phyloP scores from a whole-genome alignment of 2,113 vertebrate species.

The Oreotrochilus melanogaster region DNA sequence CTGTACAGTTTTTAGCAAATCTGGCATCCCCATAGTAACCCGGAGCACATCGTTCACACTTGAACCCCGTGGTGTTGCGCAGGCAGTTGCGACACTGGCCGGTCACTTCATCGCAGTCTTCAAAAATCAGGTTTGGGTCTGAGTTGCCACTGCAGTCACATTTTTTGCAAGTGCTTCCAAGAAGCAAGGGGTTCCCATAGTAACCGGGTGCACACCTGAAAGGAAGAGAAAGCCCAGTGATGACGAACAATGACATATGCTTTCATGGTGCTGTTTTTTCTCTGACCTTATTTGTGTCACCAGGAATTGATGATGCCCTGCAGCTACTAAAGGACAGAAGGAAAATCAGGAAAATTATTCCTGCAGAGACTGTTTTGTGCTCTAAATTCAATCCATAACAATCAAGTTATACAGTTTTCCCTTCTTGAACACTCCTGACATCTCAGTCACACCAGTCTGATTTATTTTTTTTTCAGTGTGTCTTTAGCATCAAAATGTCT shows the following conservation, averaged over 20 bases:
- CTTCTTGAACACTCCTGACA: not conserved
- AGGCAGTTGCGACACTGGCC: conserved; percentile 93
- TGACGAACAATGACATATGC: not conserved
- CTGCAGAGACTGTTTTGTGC: not conserved
- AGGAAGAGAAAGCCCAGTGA: not conserved
- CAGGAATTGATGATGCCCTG: not conserved
- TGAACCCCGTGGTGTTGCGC: conserved; percentile 86
- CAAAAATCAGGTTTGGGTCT: conserved; percentile 95
- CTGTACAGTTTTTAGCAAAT: conserved; percentile 88
- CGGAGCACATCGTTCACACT: conserved; percentile 88
- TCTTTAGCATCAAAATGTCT: not conserved
- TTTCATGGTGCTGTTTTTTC: rapidly evolving
- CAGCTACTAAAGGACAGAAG: not conserved
- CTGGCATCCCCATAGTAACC: conserved; percentile 93
- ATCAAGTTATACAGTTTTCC: not conserved
- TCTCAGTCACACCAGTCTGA: not conserved
- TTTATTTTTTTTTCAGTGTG: not conserved
- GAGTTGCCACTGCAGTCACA: conserved; percentile 97
- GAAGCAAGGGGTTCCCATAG: conserved; percentile 91
- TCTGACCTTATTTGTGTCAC: not conserved
- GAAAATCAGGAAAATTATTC: not conserved
- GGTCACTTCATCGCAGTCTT: conserved; percentile 92
- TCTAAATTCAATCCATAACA: not conserved
- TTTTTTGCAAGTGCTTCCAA: conserved; percentile 89
- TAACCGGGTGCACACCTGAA: conserved; percentile 94